Evolutionary conservation across 2,888 invertebrate genomes (phyloP).

Genomic region (Drosophila algonquin): DNA sequence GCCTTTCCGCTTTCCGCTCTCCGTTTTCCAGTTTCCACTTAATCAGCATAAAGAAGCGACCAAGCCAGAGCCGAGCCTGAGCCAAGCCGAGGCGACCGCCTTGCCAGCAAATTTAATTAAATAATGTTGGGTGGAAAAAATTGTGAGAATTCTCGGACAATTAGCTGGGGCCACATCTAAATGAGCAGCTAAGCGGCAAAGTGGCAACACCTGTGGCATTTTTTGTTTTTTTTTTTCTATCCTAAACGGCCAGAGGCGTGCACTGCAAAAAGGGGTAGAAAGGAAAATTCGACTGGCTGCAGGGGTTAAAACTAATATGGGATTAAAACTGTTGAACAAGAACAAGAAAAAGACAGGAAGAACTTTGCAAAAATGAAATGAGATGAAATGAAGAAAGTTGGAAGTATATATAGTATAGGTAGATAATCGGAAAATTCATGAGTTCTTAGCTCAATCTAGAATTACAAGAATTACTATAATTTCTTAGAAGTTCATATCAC

Average conservation of each 20-base stretch:
- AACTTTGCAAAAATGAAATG: no score
- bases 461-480: no score
- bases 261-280: background rate
- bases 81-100: constrained; percentile 16
- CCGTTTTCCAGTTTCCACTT: constrained; percentile 55
- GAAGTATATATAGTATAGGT: no score
- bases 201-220: constrained; percentile 75
- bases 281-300: no score
- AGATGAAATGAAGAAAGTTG: no score
- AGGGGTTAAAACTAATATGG: no score
- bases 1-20: constrained; percentile 14
- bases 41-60: constrained; percentile 67
- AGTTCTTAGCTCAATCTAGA: no score
- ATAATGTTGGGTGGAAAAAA: constrained; percentile 55
- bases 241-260: constrained; percentile 31
- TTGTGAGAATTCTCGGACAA: constrained; percentile 70
- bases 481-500: no score
- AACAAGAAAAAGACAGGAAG: no score
- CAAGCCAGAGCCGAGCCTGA: no score
- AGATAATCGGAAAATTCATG: no score
- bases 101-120: constrained; percentile 72
- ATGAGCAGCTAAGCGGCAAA: constrained; percentile 70
- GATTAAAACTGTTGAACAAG: no score
- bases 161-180: constrained; percentile 62
- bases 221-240: constrained; percentile 26